A percentile compares a stretch with the other conserved stretches of the same genome.
phyloP scores from a whole-genome alignment of 1,140 invertebrate species.

The Drosophila arizonae region DNA sequence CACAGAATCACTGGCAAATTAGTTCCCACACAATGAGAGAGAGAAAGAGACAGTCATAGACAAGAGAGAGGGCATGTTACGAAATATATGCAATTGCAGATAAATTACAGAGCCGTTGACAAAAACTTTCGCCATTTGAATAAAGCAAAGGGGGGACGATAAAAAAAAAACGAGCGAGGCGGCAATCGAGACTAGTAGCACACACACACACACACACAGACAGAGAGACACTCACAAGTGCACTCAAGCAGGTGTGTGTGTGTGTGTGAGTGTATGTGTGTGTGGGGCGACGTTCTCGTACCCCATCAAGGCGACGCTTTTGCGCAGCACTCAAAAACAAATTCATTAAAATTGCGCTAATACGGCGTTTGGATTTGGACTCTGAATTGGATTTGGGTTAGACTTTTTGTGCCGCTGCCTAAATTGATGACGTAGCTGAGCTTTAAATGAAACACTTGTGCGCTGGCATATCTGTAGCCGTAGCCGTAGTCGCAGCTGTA shows the following conservation, averaged over 20 bases:
- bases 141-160: conserved; percentile 26
- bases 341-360: conserved; percentile 59
- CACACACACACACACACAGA: not conserved
- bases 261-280: not conserved
- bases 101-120: conserved; percentile 63
- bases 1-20: not conserved
- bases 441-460: conserved; percentile 20
- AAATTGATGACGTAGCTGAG: conserved; percentile 51
- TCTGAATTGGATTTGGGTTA: conserved; percentile 4
- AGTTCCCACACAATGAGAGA: not conserved
- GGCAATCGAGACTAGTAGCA: conserved; percentile 21
- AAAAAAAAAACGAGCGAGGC: conserved; percentile 36
- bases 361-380: conserved; percentile 13
- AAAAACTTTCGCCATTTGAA: conserved; percentile 69
- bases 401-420: not conserved
- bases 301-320: conserved; percentile 56
- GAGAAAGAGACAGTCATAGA: not conserved
- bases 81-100: conserved; percentile 63
- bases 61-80: conserved; percentile 33
- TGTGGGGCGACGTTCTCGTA: conserved; percentile 1
- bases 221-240: not conserved
- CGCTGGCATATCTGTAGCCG: not conserved
- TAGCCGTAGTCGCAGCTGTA: not conserved
- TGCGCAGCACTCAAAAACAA: conserved; percentile 66
- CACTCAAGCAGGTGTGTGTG: not conserved